These are phyloP conservation scores for Napeogenes inachia DNA, from an alignment of 2,888 invertebrate genomes.

Conservation along the genomic window DNA sequence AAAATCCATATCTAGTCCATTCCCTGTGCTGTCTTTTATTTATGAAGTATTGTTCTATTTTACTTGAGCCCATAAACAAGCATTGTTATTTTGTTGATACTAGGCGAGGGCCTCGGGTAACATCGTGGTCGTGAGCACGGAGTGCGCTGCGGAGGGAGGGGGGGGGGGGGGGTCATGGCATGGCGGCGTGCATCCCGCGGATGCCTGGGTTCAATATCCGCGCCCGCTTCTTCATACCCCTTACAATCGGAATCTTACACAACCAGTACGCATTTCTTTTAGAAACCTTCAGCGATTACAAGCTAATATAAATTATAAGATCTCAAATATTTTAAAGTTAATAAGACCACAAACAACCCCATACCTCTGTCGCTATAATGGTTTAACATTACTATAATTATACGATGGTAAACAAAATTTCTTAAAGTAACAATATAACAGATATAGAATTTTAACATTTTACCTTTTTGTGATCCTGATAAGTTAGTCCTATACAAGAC, in stretches of 20 bases:
- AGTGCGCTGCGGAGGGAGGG: constrained; percentile 33
- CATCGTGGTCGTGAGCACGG: constrained; percentile 50
- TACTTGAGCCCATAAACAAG: constrained; percentile 33
- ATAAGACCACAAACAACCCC: too few species aligned
- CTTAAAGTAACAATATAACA: too few species aligned
- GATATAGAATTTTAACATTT: too few species aligned
- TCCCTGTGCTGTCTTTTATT: constrained; percentile 5
- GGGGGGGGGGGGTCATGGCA: constrained; percentile 29
- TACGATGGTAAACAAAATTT: too few species aligned
- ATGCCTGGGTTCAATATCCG: constrained; percentile 70
- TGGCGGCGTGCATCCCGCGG: constrained; percentile 33
- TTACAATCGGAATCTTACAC: constrained; percentile 54
- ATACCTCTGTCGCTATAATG: too few species aligned
- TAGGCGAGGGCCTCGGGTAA: constrained; percentile 42
- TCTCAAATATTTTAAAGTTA: too few species aligned
- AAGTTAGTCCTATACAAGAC: too few species aligned
- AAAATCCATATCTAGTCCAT: neutral
- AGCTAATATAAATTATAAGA: neutral
- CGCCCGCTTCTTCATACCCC: constrained; percentile 49
- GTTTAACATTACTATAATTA: too few species aligned
- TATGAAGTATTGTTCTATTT: constrained; percentile 23
- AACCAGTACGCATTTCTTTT: constrained; percentile 1
- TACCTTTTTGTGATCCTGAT: too few species aligned
- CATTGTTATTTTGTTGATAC: constrained; percentile 37
- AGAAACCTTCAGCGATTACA: neutral